Conservation (phyloP, 2,888 invertebrate genomes). For the Cartodere bifasciata region DNA sequence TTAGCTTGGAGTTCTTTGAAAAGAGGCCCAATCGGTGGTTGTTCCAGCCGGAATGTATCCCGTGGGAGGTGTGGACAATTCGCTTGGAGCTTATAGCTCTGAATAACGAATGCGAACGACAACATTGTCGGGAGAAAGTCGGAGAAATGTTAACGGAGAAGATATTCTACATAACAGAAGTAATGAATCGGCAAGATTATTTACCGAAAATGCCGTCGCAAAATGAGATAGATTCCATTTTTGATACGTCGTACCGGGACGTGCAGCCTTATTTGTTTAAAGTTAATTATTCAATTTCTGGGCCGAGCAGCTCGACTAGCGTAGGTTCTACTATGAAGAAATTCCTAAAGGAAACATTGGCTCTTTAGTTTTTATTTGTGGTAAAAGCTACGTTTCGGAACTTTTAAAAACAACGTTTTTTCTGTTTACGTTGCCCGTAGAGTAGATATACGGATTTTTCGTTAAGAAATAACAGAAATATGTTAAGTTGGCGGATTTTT, state of each 20-base stretch:
- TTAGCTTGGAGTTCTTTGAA: constrained; percentile 91
- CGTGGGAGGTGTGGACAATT: constrained; percentile 99
- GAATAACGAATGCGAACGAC: constrained; percentile 76
- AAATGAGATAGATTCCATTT: constrained; percentile 83
- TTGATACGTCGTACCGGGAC: constrained; percentile 85
- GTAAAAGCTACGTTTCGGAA: too few relatives aligned
- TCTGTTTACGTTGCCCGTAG: too few relatives aligned
- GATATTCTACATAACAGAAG: constrained; percentile 86
- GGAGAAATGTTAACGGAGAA: constrained; percentile 84
- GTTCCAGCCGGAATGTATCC: constrained; percentile 81
- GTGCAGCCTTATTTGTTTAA: constrained; percentile 96
- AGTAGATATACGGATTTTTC: too few relatives aligned
- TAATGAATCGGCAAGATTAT: constrained; percentile 92
- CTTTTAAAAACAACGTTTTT: too few relatives aligned
- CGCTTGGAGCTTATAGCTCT: constrained; percentile 78
- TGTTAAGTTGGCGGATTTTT: too few relatives aligned
- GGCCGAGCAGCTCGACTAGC: constrained; percentile 58
- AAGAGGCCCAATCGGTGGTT: constrained; percentile 82
- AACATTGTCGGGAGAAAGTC: constrained; percentile 75
- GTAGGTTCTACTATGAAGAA: constrained; percentile 84
- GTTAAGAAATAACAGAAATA: too few relatives aligned
- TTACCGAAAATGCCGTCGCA: constrained; percentile 91
- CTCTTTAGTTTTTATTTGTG: constrained; percentile 37
- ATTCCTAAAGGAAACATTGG: constrained; percentile 74
- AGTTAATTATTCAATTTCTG: constrained; percentile 71